Percentiles rank a stretch among this genome's conserved stretches.
Evolutionary conservation across 2,888 invertebrate species (phyloP).

Genomic region (Drosophila atroscutellata): DNA sequence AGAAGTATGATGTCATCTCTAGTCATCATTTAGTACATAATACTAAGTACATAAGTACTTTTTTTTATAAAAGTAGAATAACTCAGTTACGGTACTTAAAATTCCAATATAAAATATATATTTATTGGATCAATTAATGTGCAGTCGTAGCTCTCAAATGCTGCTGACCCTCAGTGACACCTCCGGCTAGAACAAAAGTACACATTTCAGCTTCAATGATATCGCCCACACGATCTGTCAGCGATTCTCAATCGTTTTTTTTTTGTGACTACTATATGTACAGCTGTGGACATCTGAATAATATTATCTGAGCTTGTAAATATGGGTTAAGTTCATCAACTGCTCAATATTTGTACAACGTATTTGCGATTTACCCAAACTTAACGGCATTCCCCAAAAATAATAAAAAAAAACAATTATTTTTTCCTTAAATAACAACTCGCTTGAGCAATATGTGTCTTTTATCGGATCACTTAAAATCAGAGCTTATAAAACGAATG

Average conservation of each 20-base stretch:
- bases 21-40: conserved; percentile 17
- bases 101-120: conserved; percentile 13
- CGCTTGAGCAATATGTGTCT: background rate
- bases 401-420: background rate
- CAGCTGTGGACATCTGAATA: background rate
- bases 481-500: background rate
- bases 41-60: background rate
- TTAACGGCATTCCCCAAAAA: background rate
- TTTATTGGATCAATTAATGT: conserved; percentile 53
- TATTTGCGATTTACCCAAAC: background rate
- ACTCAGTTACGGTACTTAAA: background rate
- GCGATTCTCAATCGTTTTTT: conserved; percentile 12
- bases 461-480: background rate
- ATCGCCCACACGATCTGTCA: conserved; percentile 65
- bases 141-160: conserved; percentile 43
- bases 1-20: conserved; percentile 50
- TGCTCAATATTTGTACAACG: background rate
- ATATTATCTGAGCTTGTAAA: background rate
- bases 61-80: background rate
- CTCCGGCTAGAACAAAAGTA: conserved; percentile 34
- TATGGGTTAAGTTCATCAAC: background rate
- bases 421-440: background rate
- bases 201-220: conserved; percentile 25
- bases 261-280: background rate
- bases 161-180: conserved; percentile 66